phyloP scores from a whole-genome alignment of 2,888 invertebrate species.

The Leptinotarsa tumamoca region DNA sequence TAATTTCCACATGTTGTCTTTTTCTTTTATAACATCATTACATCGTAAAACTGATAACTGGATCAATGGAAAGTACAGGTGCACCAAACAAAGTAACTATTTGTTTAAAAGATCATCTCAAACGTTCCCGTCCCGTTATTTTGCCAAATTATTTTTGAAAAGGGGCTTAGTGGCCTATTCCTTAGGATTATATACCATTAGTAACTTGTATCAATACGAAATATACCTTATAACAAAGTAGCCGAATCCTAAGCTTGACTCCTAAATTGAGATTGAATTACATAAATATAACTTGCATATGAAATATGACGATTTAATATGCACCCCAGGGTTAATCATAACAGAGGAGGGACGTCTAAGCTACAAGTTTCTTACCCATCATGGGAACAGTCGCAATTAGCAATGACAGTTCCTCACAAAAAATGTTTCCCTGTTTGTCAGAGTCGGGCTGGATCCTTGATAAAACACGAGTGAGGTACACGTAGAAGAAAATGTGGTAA shows the following conservation, averaged over 20 bases:
- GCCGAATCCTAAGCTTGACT: slow-evolving; percentile 5
- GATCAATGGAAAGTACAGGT: too few relatives aligned
- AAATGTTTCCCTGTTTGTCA: not conserved
- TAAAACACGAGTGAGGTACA: not conserved
- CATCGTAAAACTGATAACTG: too few relatives aligned
- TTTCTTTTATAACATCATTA: too few relatives aligned
- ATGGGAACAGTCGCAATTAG: slow-evolving; percentile 25
- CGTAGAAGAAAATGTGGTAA: not conserved
- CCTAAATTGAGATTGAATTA: slow-evolving; percentile 23
- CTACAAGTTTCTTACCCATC: slow-evolving; percentile 14
- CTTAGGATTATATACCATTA: too few relatives aligned
- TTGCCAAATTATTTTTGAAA: too few relatives aligned
- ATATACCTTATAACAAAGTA: not conserved
- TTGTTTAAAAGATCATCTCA: too few relatives aligned
- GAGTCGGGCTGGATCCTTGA: not conserved
- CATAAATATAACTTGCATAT: slow-evolving; percentile 18
- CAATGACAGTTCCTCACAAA: slow-evolving; percentile 26
- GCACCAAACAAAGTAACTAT: too few relatives aligned
- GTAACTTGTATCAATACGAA: too few relatives aligned
- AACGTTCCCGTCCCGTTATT: too few relatives aligned
- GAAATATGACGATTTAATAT: slow-evolving; percentile 33
- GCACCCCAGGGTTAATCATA: slow-evolving; percentile 14
- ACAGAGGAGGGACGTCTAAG: not conserved
- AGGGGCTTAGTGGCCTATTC: too few relatives aligned
- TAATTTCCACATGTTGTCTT: too few relatives aligned